Percentiles rank a stretch among this genome's conserved stretches.
Evolutionary conservation across 2,797 vertebrate species (phyloP).

Genomic region (Anguilla marmorata): DNA sequence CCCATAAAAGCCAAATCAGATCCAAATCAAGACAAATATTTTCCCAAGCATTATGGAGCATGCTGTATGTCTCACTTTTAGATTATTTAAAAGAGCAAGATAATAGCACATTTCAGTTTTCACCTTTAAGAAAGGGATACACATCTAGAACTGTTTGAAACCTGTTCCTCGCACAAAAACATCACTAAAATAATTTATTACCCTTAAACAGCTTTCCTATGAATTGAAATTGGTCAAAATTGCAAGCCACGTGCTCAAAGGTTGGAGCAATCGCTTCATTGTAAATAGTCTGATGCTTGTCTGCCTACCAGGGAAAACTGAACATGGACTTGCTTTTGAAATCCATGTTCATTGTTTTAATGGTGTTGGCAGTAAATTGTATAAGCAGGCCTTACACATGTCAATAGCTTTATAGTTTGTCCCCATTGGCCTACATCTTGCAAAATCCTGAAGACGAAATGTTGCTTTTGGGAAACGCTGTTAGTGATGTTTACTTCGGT

Average conservation of each 20-base stretch:
- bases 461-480: neutral
- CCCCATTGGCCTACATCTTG: neutral
- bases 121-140: neutral
- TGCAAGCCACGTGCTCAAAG: neutral
- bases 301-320: neutral
- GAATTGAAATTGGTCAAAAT: neutral
- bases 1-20: too few relatives aligned
- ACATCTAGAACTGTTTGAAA: neutral
- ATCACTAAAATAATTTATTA: neutral
- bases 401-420: neutral
- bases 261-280: neutral
- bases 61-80: too few relatives aligned
- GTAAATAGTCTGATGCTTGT: neutral
- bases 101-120: neutral
- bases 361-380: neutral
- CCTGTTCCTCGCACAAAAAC: neutral
- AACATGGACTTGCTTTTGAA: neutral
- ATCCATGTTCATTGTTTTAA: neutral
- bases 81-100: neutral
- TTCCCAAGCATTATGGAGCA: too few relatives aligned
- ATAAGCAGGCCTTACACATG: neutral
- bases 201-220: neutral
- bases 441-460: neutral
- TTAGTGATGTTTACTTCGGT: neutral
- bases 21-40: too few relatives aligned